Conservation (phyloP, 1,140 invertebrate genomes). For the Trichonephila clavipes region DNA sequence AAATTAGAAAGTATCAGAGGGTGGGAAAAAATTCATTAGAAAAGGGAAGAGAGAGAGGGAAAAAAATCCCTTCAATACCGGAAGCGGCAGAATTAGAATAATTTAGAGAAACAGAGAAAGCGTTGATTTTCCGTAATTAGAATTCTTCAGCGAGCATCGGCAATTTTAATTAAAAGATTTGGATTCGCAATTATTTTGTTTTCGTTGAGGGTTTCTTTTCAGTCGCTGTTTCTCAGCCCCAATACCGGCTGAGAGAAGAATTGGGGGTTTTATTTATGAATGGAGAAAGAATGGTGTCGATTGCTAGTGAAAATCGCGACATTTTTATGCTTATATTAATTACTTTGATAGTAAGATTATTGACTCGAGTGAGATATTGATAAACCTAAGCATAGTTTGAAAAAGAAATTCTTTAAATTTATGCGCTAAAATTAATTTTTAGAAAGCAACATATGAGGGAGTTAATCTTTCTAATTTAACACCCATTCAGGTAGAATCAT, state of each 20-base stretch:
- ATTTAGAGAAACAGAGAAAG: conserved; percentile 7
- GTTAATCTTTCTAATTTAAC: too few species aligned
- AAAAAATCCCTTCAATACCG: neutral
- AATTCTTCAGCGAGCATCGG: neutral
- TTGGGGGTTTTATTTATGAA: neutral
- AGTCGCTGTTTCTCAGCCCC: neutral
- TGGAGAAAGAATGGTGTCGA: neutral
- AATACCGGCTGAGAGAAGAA: neutral
- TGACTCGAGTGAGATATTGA: too few species aligned
- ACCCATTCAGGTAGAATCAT: too few species aligned
- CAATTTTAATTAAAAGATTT: conserved; percentile 67
- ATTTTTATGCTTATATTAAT: too few species aligned
- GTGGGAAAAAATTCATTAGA: neutral
- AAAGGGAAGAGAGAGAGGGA: neutral
- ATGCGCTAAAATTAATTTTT: too few species aligned
- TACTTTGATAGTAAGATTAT: too few species aligned
- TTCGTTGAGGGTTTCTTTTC: neutral
- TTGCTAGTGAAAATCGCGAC: too few species aligned
- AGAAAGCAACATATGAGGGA: too few species aligned
- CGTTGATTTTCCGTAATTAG: conserved; percentile 59
- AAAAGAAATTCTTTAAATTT: too few species aligned
- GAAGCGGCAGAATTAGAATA: conserved; percentile 41
- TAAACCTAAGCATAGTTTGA: too few species aligned
- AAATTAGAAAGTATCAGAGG: neutral
- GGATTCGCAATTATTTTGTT: conserved; percentile 37